Evolutionary conservation across 2,888 invertebrate species (phyloP).

Genomic region (Limenitis camilla): DNA sequence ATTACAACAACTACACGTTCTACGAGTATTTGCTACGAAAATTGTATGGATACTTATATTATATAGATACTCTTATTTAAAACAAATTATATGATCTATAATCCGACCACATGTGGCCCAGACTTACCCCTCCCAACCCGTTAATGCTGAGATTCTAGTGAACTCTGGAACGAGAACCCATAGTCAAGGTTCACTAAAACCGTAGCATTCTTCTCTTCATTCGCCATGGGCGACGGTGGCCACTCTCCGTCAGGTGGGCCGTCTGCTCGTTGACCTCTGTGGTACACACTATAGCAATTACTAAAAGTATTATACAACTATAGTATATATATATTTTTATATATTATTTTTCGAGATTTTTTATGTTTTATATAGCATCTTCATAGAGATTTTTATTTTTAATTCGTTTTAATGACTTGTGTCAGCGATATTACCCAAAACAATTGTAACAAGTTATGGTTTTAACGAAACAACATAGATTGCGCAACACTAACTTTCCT

Average conservation of each 20-base stretch:
- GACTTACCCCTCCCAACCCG: neutral
- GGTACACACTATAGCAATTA: neutral
- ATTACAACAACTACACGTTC: neutral
- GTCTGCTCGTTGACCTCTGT: no score
- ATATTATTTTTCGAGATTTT: no score
- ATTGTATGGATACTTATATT: neutral
- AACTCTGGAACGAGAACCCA: no score
- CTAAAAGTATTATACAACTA: neutral
- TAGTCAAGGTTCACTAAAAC: no score
- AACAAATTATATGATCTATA: neutral
- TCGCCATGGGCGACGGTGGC: no score
- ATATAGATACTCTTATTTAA: neutral
- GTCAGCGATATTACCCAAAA: conserved; percentile 24
- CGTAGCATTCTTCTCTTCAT: no score
- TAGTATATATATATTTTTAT: neutral
- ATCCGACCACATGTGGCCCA: no score
- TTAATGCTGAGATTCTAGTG: no score
- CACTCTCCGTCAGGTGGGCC: no score
- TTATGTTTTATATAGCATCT: no score
- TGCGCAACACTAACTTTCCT: conserved; percentile 22
- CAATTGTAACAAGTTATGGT: conserved; percentile 32
- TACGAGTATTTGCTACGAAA: neutral
- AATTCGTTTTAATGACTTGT: conserved; percentile 11
- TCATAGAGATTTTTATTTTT: no score
- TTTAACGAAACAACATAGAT: conserved; percentile 27